Evolutionary conservation across 2,797 vertebrate genomes (phyloP).

Genomic region (Pseudocheirus occidentalis): DNA sequence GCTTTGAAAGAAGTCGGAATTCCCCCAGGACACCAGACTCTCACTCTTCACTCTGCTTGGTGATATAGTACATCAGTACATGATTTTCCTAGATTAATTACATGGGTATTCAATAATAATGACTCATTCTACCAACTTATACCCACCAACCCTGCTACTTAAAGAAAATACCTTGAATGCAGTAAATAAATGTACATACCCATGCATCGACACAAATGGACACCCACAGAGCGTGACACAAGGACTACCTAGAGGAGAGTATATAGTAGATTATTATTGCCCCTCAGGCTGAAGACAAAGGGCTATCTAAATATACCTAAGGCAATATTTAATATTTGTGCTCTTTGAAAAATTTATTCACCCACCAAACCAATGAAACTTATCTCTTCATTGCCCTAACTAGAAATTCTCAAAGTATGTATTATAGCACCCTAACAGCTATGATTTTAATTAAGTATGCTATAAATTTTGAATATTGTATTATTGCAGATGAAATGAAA

Average conservation of each 20-base stretch:
- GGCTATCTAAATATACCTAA: background rate
- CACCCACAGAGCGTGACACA: background rate
- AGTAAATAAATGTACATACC: constrained; percentile 25
- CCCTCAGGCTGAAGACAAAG: constrained; percentile 3
- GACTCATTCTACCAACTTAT: constrained; percentile 57
- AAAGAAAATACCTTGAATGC: constrained; percentile 43
- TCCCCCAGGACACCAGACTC: constrained; percentile 57
- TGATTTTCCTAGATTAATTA: constrained; percentile 72
- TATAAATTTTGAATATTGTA: background rate
- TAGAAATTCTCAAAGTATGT: background rate
- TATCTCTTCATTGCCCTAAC: background rate
- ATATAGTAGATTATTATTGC: background rate
- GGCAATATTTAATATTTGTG: background rate
- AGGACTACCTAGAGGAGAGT: background rate
- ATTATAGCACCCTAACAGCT: background rate
- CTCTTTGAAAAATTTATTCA: background rate
- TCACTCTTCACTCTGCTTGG: constrained; percentile 45
- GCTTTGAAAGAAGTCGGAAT: constrained; percentile 61
- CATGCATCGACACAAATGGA: background rate
- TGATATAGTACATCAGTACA: constrained; percentile 60
- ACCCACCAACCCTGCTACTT: constrained; percentile 52
- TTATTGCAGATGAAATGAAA: background rate
- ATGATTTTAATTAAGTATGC: background rate
- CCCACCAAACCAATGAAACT: background rate
- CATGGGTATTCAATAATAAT: constrained; percentile 68